Conservation (phyloP, 2,888 invertebrate genomes). For the Catocala nupta region DNA sequence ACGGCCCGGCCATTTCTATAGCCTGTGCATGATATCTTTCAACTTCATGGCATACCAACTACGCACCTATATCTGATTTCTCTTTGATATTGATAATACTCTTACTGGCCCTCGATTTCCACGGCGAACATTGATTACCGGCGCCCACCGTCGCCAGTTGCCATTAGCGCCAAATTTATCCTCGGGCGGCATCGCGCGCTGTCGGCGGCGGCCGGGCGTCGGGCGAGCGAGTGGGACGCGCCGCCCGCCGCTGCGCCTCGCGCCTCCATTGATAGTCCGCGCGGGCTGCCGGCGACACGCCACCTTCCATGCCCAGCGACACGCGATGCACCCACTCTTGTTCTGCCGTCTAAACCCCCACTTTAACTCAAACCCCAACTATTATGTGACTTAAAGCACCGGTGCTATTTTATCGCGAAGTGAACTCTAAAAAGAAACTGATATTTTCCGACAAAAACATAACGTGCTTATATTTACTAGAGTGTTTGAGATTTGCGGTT, state of each 20-base stretch:
- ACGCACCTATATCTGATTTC: conserved; percentile 36
- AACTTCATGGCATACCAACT: conserved; percentile 26
- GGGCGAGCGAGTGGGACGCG: conserved; percentile 72
- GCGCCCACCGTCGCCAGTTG: conserved; percentile 78
- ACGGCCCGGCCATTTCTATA: conserved; percentile 29
- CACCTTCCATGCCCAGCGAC: conserved; percentile 63
- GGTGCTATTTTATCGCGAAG: conserved; percentile 56
- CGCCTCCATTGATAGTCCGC: conserved; percentile 80
- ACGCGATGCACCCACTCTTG: conserved; percentile 67
- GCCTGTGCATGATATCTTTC: conserved; percentile 27
- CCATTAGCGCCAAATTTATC: conserved; percentile 86
- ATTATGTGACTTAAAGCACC: conserved; percentile 68
- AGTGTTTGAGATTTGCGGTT: conserved; percentile 67
- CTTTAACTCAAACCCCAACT: conserved; percentile 62
- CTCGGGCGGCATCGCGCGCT: conserved; percentile 78
- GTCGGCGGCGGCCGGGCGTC: conserved; percentile 62
- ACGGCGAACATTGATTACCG: conserved; percentile 84
- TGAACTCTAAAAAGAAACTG: conserved; percentile 44
- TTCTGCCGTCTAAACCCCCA: conserved; percentile 61
- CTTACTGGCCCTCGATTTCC: conserved; percentile 72
- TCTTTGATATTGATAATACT: conserved; percentile 63
- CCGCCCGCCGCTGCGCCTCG: conserved; percentile 63
- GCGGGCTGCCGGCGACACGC: conserved; percentile 79
- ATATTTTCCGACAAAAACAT: conserved; percentile 47
- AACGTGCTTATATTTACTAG: conserved; percentile 62